Percentiles rank a stretch among this genome's conserved stretches.
Evolutionary conservation across 2,797 vertebrate genomes (phyloP).

Genomic region (Cephalopachus bancanus): DNA sequence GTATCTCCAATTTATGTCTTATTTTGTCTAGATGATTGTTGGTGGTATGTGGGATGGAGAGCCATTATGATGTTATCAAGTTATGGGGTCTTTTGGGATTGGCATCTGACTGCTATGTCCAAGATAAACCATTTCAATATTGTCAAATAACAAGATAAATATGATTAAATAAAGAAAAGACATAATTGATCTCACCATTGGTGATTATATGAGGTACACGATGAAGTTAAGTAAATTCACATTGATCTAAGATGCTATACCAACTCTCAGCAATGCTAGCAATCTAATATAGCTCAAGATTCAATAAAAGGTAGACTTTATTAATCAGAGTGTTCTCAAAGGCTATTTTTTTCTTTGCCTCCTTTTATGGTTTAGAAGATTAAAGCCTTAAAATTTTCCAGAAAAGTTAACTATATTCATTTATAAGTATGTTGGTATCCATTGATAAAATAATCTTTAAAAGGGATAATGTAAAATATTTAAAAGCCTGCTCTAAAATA

Average conservation of each 20-base stretch:
- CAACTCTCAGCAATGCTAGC: conserved; percentile 19
- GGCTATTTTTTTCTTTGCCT: conserved; percentile 53
- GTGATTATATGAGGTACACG: conserved; percentile 37
- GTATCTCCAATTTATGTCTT: not conserved
- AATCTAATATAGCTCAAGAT: conserved; percentile 72
- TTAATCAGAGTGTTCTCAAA: conserved; percentile 78
- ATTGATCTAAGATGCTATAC: conserved; percentile 63
- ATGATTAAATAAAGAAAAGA: conserved; percentile 52
- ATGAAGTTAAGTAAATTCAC: conserved; percentile 35
- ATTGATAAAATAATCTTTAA: conserved; percentile 74
- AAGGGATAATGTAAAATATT: not conserved
- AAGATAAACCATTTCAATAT: conserved; percentile 39
- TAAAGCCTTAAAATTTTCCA: conserved; percentile 66
- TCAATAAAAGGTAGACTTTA: conserved; percentile 75
- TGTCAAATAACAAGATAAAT: conserved; percentile 51
- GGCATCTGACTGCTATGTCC: conserved; percentile 39
- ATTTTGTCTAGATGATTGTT: not conserved
- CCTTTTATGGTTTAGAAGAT: not conserved
- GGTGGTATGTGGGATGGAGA: not conserved
- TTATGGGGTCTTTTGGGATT: conserved; percentile 1
- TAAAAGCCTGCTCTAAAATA: conserved; percentile 57
- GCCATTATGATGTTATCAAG: not conserved
- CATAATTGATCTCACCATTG: not conserved
- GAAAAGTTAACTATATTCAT: conserved; percentile 51
- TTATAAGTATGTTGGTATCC: conserved; percentile 58